phyloP scores from a whole-genome alignment of 2,888 invertebrate genomes.

The Endotricha flammealis region DNA sequence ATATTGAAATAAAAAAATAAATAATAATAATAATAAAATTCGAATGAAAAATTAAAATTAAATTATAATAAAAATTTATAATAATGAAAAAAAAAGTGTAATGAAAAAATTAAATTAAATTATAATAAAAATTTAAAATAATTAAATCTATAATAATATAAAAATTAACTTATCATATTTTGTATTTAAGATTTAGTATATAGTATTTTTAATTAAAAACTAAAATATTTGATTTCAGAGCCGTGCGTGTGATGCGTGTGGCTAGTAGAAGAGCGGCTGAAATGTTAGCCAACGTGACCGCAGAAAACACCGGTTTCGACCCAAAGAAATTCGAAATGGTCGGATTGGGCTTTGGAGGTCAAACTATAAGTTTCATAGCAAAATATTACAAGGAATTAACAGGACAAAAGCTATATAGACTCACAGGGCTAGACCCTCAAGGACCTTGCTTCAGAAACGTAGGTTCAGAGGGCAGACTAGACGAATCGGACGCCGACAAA shows the following conservation, averaged over 20 bases:
- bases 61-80: too few species aligned
- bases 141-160: too few species aligned
- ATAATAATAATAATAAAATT: too few species aligned
- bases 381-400: conserved; percentile 24
- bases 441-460: conserved; percentile 28
- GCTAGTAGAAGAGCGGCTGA: conserved; percentile 24
- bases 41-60: too few species aligned
- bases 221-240: conserved; percentile 15
- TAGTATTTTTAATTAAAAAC: too few species aligned
- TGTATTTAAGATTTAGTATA: too few species aligned
- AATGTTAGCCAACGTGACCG: conserved; percentile 24
- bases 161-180: too few species aligned
- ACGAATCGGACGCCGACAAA: conserved; percentile 26
- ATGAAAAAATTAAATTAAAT: too few species aligned
- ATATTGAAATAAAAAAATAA: too few species aligned
- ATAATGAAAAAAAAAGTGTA: too few species aligned
- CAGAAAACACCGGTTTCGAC: conserved; percentile 17
- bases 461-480: conserved; percentile 25
- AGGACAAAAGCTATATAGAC: conserved; percentile 23
- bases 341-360: conserved; percentile 27
- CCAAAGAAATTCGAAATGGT: conserved; percentile 24
- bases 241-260: conserved; percentile 19
- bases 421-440: conserved; percentile 25
- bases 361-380: conserved; percentile 25
- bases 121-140: too few species aligned